Evolutionary conservation across 1,140 invertebrate genomes (phyloP), one percentile per base, ranked within the genome.

Genomic region (Babylonia areolata): DNA sequence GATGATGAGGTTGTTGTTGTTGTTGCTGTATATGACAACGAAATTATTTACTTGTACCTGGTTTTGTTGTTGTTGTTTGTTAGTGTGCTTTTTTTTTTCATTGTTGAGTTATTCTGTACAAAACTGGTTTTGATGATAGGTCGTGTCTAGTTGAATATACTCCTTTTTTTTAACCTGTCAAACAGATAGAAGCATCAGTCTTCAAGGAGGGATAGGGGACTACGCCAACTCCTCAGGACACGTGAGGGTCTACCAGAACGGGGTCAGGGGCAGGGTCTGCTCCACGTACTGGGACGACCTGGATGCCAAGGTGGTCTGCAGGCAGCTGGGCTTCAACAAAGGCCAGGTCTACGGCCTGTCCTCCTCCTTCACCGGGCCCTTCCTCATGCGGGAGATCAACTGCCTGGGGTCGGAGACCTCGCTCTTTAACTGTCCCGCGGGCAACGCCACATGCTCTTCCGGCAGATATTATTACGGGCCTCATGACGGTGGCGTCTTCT

Each of bases 241-340:
- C 83, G 92, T 97, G 17, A 96, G 97, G 94, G 95, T 97, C 0
- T 96, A 95, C 94, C 95, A 96, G 39, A 95, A 95, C 88, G 96
- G 96, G 1, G 94, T 95, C 81, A 96, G 96, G 95, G 97, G 97
- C 0, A 96, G 96, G 87, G 95, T 97, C 15, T 97, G 97, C 92
- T 96, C 97, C 90, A 96, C 97, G 88, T 95, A 96, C 84, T 97
- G 97, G 91, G 96, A 96, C 1, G 93, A 97, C 78, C 95, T 94
- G 35, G 96, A 97, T 88, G 97, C 96, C 0, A 94, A 96, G 87
- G 95, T 97, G 0, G 94, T 96, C 20, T 97, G 97, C 90, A 95
- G 94, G 69, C 96, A 97, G 91, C 91, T 97, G 37, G 96, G 97
- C 15, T 93, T 88, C 80, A 40, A 33, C 3, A 87, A 87, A 42